Evolutionary conservation across 2,888 invertebrate genomes (phyloP).

Genomic region (Callyntrura guangdongensis): DNA sequence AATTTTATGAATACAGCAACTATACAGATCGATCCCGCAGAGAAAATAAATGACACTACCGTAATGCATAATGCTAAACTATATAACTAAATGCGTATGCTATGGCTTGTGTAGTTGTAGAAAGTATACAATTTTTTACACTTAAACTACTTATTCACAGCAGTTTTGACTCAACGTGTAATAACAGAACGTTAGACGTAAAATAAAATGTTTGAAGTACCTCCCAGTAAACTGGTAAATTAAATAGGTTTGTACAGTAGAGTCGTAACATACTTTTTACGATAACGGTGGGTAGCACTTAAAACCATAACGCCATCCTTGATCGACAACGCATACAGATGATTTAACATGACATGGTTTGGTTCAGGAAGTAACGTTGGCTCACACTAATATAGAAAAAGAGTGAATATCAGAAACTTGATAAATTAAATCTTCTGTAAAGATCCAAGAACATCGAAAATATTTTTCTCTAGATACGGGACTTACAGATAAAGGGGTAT

Average conservation of each 20-base stretch:
- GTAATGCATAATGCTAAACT: neutral
- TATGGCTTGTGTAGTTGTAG: neutral
- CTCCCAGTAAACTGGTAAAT: neutral
- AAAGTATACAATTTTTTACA: neutral
- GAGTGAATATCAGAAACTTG: too few species aligned
- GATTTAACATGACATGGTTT: conserved; percentile 99
- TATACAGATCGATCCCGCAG: neutral
- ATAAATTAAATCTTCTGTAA: too few species aligned
- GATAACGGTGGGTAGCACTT: conserved; percentile 98
- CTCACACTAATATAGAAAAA: conserved; percentile 92
- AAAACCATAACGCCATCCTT: conserved; percentile 99
- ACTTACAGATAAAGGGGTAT: conserved; percentile 96
- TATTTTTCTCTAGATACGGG: neutral
- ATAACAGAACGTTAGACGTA: neutral
- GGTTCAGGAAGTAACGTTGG: conserved; percentile 99
- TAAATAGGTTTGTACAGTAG: conserved; percentile 98
- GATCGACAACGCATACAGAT: conserved; percentile 99
- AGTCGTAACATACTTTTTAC: conserved; percentile 99
- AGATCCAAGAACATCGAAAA: too few species aligned
- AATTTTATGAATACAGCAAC: too few species aligned
- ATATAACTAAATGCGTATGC: neutral
- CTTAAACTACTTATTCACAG: conserved; percentile 15
- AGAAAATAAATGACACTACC: neutral
- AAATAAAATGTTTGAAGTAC: conserved; percentile 10
- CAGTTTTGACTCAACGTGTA: conserved; percentile 6